These are phyloP conservation scores for Odontomyia ornata DNA, from an alignment of 2,888 invertebrate species.

Conservation along the genomic window DNA sequence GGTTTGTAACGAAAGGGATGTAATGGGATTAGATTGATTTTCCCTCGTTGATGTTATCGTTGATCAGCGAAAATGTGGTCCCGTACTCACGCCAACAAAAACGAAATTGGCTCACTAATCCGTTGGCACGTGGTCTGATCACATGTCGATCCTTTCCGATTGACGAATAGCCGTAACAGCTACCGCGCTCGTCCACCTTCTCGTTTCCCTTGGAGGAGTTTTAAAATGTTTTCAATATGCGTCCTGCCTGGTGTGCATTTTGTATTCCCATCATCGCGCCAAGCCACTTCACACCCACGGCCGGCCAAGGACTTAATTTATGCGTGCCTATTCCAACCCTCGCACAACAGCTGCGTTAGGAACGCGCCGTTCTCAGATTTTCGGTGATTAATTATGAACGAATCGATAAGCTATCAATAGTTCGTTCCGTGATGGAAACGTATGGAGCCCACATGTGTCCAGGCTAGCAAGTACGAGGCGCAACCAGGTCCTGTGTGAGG, in stretches of 20 bases:
- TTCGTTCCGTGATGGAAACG: not conserved
- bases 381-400: conserved; percentile 36
- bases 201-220: not conserved
- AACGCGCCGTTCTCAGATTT: conserved; percentile 22
- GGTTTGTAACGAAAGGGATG: not conserved
- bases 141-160: conserved; percentile 41
- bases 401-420: conserved; percentile 25
- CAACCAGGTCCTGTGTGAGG: not conserved
- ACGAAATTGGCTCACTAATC: conserved; percentile 28
- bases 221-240: not conserved
- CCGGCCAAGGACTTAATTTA: conserved; percentile 4
- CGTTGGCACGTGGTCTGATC: conserved; percentile 41
- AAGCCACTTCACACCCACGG: not conserved
- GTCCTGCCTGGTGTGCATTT: not conserved
- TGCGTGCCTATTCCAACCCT: not conserved
- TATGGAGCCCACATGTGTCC: not conserved
- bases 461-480: not conserved
- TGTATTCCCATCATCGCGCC: not conserved
- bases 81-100: conserved; percentile 15
- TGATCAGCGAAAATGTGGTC: conserved; percentile 37
- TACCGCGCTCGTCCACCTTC: not conserved
- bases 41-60: conserved; percentile 14
- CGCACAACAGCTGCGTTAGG: conserved; percentile 12
- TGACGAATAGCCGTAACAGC: not conserved
- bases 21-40: conserved; percentile 18